Evolutionary conservation across 2,113 vertebrate species (phyloP), one percentile per base, ranked within the genome.

Genomic region (Calidris pygmaea): DNA sequence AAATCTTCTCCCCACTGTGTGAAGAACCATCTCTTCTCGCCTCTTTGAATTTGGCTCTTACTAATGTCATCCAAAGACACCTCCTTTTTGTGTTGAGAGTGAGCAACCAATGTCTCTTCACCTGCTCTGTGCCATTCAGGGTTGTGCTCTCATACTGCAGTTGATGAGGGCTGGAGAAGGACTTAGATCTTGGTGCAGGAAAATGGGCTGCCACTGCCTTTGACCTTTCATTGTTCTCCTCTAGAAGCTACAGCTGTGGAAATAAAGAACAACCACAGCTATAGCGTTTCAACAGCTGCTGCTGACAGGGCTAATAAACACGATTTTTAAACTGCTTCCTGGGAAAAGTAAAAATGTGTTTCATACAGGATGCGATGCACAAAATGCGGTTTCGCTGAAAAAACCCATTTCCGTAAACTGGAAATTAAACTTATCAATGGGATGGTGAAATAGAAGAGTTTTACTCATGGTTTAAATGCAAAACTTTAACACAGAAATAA

Each of bases 151-250:
- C 1, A 0, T 43, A 13, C 3, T 67, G 50, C 19, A 7, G 26
- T 3, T 74, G 85, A 21, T 47, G 50, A 72, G 8, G 62, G 27
- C 1, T 79, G 52, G 76, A 82, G 87, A 52, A 72, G 30, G 20
- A 7, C 67, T 80, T 34, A 53, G 50, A 55, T 4, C 22, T 81
- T 8, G 20, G 47, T 41, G 66, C 93, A 94, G 89, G 77, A 91
- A 91, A 96, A 87, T 6, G 58, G 19, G 73, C 65, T 94, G 87
- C 66, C 43, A 6, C 63, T 7, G 21, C 75, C 60, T 94, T 60
- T 94, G 85, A 86, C 88, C 79, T 77, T 56, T 41, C 93, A 90
- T 95, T 95, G 96, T 94, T 92, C 93, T 94, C 47, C 32, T 96
- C 0, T 0, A 85, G 59, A 68, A 92, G 56, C 75, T 90, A 41